phyloP scores from a whole-genome alignment of 2,797 vertebrate genomes.

The Ptychadena robeensis region DNA sequence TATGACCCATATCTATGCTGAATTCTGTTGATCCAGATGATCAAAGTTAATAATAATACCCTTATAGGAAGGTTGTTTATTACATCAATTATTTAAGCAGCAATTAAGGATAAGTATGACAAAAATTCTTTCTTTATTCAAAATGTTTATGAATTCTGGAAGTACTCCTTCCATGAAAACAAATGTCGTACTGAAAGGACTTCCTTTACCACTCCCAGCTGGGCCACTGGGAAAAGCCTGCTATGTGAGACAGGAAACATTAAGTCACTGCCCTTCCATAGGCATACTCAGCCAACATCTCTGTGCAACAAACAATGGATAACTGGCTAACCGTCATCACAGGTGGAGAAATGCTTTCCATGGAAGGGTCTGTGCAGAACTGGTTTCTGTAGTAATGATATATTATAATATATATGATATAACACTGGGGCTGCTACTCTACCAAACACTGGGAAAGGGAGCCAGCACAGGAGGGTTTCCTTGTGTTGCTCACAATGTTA shows the following conservation, averaged over 20 bases:
- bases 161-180: slow-evolving; percentile 24
- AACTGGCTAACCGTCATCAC: neutral
- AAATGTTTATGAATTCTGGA: slow-evolving; percentile 35
- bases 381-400: too few species aligned
- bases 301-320: neutral
- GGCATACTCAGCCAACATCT: slow-evolving; percentile 28
- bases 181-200: slow-evolving; percentile 41
- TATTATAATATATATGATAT: too few species aligned
- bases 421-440: too few species aligned
- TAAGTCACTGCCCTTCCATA: slow-evolving; percentile 21
- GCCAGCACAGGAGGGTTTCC: too few species aligned
- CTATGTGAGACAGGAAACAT: slow-evolving; percentile 47
- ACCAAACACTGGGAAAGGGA: too few species aligned
- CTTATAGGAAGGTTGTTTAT: too few species aligned
- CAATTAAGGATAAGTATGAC: neutral
- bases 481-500: too few species aligned
- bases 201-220: slow-evolving; percentile 49
- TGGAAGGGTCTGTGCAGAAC: neutral
- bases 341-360: neutral
- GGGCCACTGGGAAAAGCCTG: slow-evolving; percentile 39
- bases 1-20: too few species aligned
- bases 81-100: too few species aligned
- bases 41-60: too few species aligned
- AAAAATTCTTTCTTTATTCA: slow-evolving; percentile 5
- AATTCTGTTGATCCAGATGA: too few species aligned